Base-by-base conservation (phyloP, 2,113 vertebrate species). In the Daubentonia madagascariensis region DNA sequence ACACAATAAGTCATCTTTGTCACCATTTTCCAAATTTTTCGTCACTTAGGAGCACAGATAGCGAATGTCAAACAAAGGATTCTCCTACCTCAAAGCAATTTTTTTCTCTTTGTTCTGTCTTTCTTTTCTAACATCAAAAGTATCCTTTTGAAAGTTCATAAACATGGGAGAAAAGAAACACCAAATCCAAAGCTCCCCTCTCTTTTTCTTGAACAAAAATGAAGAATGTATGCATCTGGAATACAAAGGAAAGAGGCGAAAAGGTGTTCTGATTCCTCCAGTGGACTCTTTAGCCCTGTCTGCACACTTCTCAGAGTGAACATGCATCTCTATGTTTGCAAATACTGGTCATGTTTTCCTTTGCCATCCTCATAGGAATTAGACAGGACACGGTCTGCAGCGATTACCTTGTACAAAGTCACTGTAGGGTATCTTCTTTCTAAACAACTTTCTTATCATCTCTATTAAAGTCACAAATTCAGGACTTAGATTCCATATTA, bases 401-500 rank as follows among this genome's bases (percentile, higher is more conserved):
- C 94, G 80, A 93, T 35, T 65, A 30, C 1, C 43, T 96, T 88
- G 83, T 85, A 54, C 57, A 86, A 92, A 95, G 92, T 75, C 54
- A 67, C 1, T 32, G 7, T 1, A 75, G 32, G 2, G 25, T 22
- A 1, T 57, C 23, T 43, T 18, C 95, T 98, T 75, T 94, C 75
- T 85, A 86, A 93, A 89, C 32, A 91, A 22, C 32, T 91, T 92
- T 2, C 68, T 97, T 95, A 67, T 63, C 70, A 80, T 70, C 65
- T 52, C 45, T 79, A 72, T 97, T 40, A 32, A 43, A 87, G 57
- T 94, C 96, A 93, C 95, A 97, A 81, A 79, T 89, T 89, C 52
- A 80, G 59, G 93, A 94, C 96, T 93, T 78, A n/a, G 30, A 91
- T 85, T 92, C 73, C 86, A 84, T 84, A 43, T 92, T 92, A 97